Evolutionary conservation across 2,797 vertebrate genomes (phyloP), one percentile per base, ranked within the genome.

Genomic region (Sparus aurata): DNA sequence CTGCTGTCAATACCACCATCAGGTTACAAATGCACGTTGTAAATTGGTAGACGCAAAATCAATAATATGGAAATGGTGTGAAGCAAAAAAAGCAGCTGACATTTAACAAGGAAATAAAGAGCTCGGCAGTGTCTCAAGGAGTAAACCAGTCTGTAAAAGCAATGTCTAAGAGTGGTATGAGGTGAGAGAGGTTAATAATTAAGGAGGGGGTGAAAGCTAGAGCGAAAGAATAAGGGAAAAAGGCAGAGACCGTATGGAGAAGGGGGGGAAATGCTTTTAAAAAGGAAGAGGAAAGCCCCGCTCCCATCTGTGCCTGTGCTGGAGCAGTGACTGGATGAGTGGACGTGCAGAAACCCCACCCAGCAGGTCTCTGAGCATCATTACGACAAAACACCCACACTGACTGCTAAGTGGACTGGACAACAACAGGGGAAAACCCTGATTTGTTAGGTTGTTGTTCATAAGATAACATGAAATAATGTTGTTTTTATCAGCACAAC

Each of bases 1-100:
- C 27, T 45, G 57, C 20, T 79, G 77, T 80, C 80, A 85, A 75
- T 74, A 80, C 13, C 52, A 57, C 61, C 54, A 59, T 46, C 49
- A 50, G 1, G 11, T 69, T 60, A 71, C 59, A 70, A 79, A 83
- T 77, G 71, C 12, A 50, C 27, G 58, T 22, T 52, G 20, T 41
- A 75, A 41, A 77, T 69, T 34, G 8, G 59, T 46, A 41, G 16
- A 77, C 80, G 75, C 25, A 75, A 74, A 34, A 85, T 82, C 55
- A 69, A 68, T 83, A 73, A 62, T 17, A 60, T 61, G 2, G 23
- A 74, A 79, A 69, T 75, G 13, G 50, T 12, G 12, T 79, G 8
- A 58, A 43, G 12, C 41, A 69, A 74, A 86, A 3, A 77, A 62
- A 80, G 16, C 16, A 43, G 63, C 59, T 63, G 57, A 70, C 41